Evolutionary conservation across 2,888 invertebrate genomes (phyloP), one percentile per base, ranked within the genome.

Genomic region (Drosophila mettleri): DNA sequence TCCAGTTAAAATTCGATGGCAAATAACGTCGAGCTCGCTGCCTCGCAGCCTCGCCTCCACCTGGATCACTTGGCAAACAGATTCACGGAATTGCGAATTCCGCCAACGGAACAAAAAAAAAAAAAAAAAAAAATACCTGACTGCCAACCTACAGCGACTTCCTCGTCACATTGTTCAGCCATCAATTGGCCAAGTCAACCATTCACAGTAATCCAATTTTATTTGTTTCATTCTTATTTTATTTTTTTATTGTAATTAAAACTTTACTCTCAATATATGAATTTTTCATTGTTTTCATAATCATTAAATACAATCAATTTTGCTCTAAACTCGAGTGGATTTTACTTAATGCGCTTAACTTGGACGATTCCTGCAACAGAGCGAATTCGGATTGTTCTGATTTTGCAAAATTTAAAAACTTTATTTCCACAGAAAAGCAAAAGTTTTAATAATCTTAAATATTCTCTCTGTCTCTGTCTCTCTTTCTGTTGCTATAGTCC

Each of bases 1-100:
- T 81, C 72, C 75, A 63, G 83, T 83, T 81, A 78, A 60, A 60
- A 64, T 72, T 69, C 77, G 63, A 76, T 66, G 38, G 53, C 59
- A 51, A 46, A 51, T 24, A 29, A 10, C 38, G 29, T 6, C 20
- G 6, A 48, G n/a, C 20, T 2, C 22, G 3, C 20, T 16, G 10
- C 7, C 18, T 38, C 38, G 14, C 41, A 34, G 8, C 24, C 45
- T n/a, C 24, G 43, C 27, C 45, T 6, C 12, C 27, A 27, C 27
- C 45, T 16, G 45, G 27, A 18, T 16, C 45, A 29, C 45, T n/a
- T 6, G 16, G 12, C 45, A 16, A 27, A 45, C 27, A 45, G 27
- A 18, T 45, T 27, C 27, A 6, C 3, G 27, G 45, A 45, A 27
- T 45, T 29, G 20, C 46, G 18, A 7, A 46, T 29, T 46, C 29